These are phyloP conservation scores for Morus bassanus DNA, from an alignment of 2,797 vertebrate species.

Conservation along the genomic window DNA sequence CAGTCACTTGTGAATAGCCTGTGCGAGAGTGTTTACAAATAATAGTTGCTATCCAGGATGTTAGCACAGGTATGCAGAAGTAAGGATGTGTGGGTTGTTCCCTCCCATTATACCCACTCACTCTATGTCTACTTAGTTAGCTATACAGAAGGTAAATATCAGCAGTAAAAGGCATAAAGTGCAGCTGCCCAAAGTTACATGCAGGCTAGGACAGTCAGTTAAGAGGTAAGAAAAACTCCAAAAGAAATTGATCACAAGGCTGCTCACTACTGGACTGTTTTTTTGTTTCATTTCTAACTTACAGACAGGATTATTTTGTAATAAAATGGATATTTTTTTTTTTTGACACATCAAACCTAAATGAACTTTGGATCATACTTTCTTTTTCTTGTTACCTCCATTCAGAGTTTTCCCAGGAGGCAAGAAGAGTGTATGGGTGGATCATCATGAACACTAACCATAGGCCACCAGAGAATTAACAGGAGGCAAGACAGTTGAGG, in stretches of 20 bases:
- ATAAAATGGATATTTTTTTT: neutral
- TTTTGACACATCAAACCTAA: neutral
- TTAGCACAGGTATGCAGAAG: neutral
- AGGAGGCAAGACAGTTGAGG: neutral
- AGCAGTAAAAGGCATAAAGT: neutral
- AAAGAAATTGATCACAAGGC: neutral
- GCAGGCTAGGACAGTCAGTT: neutral
- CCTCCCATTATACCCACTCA: neutral
- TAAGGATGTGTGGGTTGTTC: neutral
- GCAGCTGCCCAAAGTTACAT: neutral
- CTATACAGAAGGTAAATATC: neutral
- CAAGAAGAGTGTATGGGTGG: neutral
- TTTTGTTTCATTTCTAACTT: neutral
- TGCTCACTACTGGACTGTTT: neutral
- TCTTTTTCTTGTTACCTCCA: neutral
- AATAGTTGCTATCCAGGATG: neutral
- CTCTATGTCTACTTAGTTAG: neutral
- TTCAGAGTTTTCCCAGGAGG: neutral
- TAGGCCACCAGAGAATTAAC: neutral
- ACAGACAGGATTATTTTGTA: neutral
- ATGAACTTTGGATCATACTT: neutral
- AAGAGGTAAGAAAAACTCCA: neutral
- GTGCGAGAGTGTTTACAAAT: neutral
- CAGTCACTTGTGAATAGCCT: neutral
- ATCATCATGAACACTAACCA: neutral